A percentile compares a stretch with the other conserved stretches of the same genome.
Evolutionary conservation across 1,140 invertebrate species (phyloP).

Genomic region (Ladona fulva): DNA sequence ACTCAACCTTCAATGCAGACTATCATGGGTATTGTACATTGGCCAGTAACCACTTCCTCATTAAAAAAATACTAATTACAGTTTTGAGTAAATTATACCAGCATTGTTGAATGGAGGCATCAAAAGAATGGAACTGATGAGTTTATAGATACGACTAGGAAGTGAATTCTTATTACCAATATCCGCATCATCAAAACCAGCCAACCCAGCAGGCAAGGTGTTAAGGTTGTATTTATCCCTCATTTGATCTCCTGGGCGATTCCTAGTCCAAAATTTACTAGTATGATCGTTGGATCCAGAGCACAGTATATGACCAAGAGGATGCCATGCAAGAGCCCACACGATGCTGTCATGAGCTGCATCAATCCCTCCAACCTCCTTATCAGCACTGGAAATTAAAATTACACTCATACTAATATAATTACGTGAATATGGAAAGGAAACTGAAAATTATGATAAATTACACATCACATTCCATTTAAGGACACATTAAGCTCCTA

Average conservation of each 20-base stretch:
- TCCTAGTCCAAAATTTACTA: conserved; percentile 98
- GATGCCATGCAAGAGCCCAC: conserved; percentile 99
- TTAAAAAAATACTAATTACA: too few relatives aligned
- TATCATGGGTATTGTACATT: too few relatives aligned
- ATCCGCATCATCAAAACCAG: conserved; percentile 61
- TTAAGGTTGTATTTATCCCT: conserved; percentile 96
- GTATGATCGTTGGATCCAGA: conserved; percentile 98
- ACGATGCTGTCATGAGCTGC: conserved; percentile 98
- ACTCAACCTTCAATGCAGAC: too few relatives aligned
- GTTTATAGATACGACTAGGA: not conserved
- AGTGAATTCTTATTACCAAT: conserved; percentile 41
- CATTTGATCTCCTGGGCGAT: conserved; percentile 96
- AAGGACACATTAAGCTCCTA: too few relatives aligned
- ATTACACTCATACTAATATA: too few relatives aligned
- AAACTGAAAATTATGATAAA: too few relatives aligned
- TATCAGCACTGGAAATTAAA: conserved; percentile 67
- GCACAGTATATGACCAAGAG: conserved; percentile 94
- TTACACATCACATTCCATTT: too few relatives aligned
- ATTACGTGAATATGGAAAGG: too few relatives aligned
- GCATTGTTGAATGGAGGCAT: too few relatives aligned
- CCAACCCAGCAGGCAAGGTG: conserved; percentile 67
- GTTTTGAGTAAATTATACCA: too few relatives aligned
- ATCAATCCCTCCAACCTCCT: conserved; percentile 96
- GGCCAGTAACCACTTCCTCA: too few relatives aligned
- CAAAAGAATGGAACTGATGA: too few relatives aligned